Base-by-base conservation (phyloP, 1,140 invertebrate genomes). In the Brachionus angularis region DNA sequence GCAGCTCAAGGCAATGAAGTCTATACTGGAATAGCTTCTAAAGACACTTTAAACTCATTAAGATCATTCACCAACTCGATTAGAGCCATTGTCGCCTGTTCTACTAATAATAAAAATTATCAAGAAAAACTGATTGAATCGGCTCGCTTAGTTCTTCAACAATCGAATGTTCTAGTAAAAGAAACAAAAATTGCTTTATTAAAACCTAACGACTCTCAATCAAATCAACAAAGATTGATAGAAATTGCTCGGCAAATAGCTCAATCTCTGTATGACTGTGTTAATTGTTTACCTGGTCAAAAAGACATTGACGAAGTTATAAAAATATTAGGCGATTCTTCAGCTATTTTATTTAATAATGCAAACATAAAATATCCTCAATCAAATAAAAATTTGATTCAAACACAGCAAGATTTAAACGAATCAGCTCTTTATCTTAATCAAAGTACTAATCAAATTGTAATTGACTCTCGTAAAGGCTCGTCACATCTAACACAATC, bases 241-340 rank as follows among this genome's bases (percentile, higher is more conserved):
- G 16, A 81, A 78, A 82, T 84, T 39, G 82, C 83, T 7, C 81
- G 83, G 67, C 75, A 77, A 14, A 81, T 84, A 16, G 83, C 82
- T 1, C 77, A 76, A 67, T 82, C 84, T 21, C 77, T 86, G 1
- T 83, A 84, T 72, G 82, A 80, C 72, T 85, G 85, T 74, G 85
- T 94, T 5, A 88, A 88, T 72, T 89, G 88, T 75, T 84, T 94
- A 39, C 91, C 92, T 8, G 90, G 91, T 0, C 91, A 95, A 76
- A 75, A 88, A 74, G 92, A 94, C 77, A 87, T 96, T 2, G 91
- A 96, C 77, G 85, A 87, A 14, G 89, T 91, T 0, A 88, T 95
- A 75, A 85, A 86, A 72, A 87, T 86, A 71, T 93, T 96, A 61
- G 88, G 12, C 21, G 39, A 53, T 42, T 73, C 39, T 23, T 33